phyloP scores from a whole-genome alignment of 2,888 invertebrate species.

The Ochropacha duplaris region DNA sequence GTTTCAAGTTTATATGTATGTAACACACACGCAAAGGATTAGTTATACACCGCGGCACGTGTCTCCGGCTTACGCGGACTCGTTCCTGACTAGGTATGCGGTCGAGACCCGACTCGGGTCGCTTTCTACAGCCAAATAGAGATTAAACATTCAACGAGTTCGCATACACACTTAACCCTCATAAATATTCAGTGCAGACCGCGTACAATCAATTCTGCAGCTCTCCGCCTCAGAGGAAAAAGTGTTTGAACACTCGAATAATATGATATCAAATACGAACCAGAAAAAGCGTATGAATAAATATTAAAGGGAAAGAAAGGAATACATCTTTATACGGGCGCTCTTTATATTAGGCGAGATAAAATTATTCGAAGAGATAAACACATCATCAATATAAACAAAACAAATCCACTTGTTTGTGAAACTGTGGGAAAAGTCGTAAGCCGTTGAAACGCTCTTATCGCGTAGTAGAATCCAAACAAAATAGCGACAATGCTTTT shows the following conservation, averaged over 20 bases:
- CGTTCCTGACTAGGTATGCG: conserved; percentile 30
- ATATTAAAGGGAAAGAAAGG: conserved; percentile 43
- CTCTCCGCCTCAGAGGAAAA: conserved; percentile 60
- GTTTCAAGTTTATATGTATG: conserved; percentile 11
- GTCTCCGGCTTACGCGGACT: conserved; percentile 21
- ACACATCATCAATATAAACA: conserved; percentile 41
- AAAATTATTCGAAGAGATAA: conserved; percentile 30
- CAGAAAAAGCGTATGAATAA: conserved; percentile 63
- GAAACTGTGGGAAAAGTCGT: conserved; percentile 28
- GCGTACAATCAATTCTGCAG: conserved; percentile 79
- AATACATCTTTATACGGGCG: conserved; percentile 19
- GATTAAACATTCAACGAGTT: conserved; percentile 82
- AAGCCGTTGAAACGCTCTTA: conserved; percentile 46
- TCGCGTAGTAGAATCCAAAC: conserved; percentile 30
- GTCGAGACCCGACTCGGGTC: conserved; percentile 27
- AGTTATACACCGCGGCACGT: conserved; percentile 15
- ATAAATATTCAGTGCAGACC: conserved; percentile 78
- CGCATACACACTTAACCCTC: conserved; percentile 81
- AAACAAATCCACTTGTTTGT: conserved; percentile 38
- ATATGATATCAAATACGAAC: conserved; percentile 71
- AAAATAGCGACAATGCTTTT: conserved; percentile 37
- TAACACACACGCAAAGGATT: conserved; percentile 13
- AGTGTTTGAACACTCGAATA: conserved; percentile 71
- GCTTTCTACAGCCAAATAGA: conserved; percentile 60
- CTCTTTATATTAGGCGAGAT: conserved; percentile 7